These are phyloP conservation scores for Cyrtonyx montezumae DNA, from an alignment of 2,113 vertebrate species.

Conservation along the genomic window DNA sequence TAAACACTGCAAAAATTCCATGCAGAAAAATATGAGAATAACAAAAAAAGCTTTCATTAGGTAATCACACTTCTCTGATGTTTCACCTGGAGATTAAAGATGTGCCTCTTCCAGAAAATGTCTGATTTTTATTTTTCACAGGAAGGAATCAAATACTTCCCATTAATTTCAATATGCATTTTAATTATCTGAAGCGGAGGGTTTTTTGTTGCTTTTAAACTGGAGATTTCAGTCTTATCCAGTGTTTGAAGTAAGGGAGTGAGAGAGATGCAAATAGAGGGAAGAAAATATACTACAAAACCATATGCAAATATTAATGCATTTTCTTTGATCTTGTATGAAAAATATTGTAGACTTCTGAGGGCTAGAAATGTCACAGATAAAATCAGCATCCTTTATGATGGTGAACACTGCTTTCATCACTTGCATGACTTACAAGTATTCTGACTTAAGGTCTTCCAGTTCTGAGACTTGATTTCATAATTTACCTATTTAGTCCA, in stretches of 20 bases:
- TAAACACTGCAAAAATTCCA: constrained; percentile 15
- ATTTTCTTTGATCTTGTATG: constrained; percentile 65
- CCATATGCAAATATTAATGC: constrained; percentile 60
- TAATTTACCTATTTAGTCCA: constrained; percentile 71
- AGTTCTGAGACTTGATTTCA: constrained; percentile 69
- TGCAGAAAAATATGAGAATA: constrained; percentile 46
- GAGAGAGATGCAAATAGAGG: constrained; percentile 22
- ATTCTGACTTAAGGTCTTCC: constrained; percentile 66
- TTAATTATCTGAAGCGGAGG: constrained; percentile 41
- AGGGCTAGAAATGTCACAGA: constrained; percentile 62
- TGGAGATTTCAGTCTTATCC: constrained; percentile 39
- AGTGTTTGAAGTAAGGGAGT: constrained; percentile 33
- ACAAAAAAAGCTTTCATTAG: constrained; percentile 24
- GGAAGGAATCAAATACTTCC: constrained; percentile 37
- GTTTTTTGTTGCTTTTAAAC: constrained; percentile 47
- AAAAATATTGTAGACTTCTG: constrained; percentile 64
- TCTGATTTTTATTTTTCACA: constrained; percentile 54
- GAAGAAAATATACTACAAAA: constrained; percentile 21
- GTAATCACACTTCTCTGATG: constrained; percentile 6
- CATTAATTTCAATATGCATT: constrained; percentile 49
- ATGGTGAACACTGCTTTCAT: constrained; percentile 59
- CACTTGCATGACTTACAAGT: constrained; percentile 65
- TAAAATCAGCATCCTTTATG: constrained; percentile 61
- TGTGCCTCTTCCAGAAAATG: not conserved
- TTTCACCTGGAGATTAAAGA: constrained; percentile 40